phyloP scores from a whole-genome alignment of 2,888 invertebrate species.

The Nezara viridula region DNA sequence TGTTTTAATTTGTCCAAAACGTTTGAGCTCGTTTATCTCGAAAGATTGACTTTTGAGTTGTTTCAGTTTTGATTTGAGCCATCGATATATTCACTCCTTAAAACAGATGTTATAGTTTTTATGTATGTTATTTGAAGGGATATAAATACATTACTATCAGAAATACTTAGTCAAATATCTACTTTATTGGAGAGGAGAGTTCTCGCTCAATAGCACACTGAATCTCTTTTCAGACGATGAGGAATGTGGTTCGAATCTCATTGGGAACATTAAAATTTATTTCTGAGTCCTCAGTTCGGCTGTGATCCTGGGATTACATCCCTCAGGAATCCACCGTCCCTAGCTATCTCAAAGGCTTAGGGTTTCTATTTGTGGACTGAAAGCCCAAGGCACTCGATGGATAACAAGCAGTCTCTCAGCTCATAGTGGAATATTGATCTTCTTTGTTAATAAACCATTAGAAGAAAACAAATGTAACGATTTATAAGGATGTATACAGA shows the following conservation, averaged over 20 bases:
- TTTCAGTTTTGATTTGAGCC: too few relatives aligned
- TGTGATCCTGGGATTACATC: constrained; percentile 2
- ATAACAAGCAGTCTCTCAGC: neutral
- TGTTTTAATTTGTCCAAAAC: too few relatives aligned
- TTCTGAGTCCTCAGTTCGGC: neutral
- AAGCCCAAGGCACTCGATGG: neutral
- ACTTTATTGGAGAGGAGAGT: too few relatives aligned
- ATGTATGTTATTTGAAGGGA: too few relatives aligned
- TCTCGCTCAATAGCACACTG: neutral
- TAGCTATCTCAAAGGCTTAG: neutral
- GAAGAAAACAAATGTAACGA: neutral
- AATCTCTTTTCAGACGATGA: neutral
- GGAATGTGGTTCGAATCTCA: neutral
- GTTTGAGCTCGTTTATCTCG: too few relatives aligned
- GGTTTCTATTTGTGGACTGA: constrained; percentile 12
- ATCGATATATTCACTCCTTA: too few relatives aligned
- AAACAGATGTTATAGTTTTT: too few relatives aligned
- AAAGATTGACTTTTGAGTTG: too few relatives aligned
- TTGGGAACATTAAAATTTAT: constrained; percentile 3
- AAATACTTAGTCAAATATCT: too few relatives aligned
- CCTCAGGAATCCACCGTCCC: neutral
- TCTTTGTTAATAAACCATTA: neutral
- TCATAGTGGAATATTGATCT: neutral
- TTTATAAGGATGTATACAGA: too few relatives aligned
- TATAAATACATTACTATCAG: too few relatives aligned